Evolutionary conservation across 2,113 vertebrate species (phyloP).

Genomic region (Zapornia atra): DNA sequence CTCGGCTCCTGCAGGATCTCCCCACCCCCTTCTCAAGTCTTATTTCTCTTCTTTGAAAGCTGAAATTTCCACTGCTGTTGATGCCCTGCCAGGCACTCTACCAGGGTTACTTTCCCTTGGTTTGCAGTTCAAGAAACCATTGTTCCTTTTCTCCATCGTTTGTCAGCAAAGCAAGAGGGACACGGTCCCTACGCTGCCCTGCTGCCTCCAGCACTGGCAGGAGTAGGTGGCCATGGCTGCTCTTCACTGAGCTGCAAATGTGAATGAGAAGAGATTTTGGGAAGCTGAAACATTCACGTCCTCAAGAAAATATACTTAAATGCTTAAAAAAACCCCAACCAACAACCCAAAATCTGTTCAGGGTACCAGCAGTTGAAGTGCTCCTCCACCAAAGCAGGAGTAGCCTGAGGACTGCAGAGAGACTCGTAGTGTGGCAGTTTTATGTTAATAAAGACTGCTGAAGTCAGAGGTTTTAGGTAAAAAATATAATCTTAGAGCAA

Average conservation of each 20-base stretch:
- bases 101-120: slow-evolving; percentile 68
- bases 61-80: slow-evolving; percentile 64
- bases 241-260: not conserved
- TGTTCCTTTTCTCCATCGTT: slow-evolving; percentile 42
- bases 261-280: not conserved
- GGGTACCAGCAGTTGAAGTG: not conserved
- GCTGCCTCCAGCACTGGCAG: slow-evolving; percentile 16
- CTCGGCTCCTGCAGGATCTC: not conserved
- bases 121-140: slow-evolving; percentile 70
- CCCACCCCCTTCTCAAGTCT: not conserved
- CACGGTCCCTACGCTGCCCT: not conserved
- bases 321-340: not conserved
- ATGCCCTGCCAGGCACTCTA: slow-evolving; percentile 64
- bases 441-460: not conserved
- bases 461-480: not conserved
- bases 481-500: not conserved
- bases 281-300: not conserved
- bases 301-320: not conserved
- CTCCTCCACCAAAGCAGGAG: not conserved
- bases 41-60: slow-evolving; percentile 66
- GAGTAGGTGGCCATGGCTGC: not conserved
- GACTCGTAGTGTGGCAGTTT: not conserved
- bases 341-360: not conserved
- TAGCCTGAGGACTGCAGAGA: not conserved
- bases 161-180: slow-evolving; percentile 55